Base-by-base conservation (phyloP, 2,797 vertebrate genomes). In the Loris lydekkerianus region DNA sequence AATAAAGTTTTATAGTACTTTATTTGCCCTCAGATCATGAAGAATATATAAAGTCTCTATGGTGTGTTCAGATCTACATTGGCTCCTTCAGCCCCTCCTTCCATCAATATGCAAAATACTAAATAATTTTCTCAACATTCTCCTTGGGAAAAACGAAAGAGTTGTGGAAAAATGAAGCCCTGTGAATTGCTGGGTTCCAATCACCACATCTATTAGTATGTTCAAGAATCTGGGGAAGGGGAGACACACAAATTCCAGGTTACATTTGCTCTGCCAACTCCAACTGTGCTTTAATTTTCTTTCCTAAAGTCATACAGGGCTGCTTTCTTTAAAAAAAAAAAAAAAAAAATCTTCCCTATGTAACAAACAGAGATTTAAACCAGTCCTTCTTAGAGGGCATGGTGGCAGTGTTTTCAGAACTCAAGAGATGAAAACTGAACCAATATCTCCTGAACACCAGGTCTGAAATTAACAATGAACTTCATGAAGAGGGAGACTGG, bases 221-320 rank as follows among this genome's bases (percentile, higher is more conserved):
- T 76, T 92, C 61, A 89, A 80, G 85, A 92, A 49, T 67, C 37
- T 81, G 65, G n/a, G 40, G 56, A 53, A 72, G 61, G 81, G 63
- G 60, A 53, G 56, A 34, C 60, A 85, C 76, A 75, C 61, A 89
- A 56, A 93, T 70, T 88, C 76, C 83, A 60, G 40, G 43, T 40
- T 91, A 88, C 76, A 93, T 86, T 76, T 81, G 34, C 27, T 60
- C 67, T 77, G n/a, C n/a, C 56, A 87, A 49, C 82, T 93, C 75
- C 87, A 96, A 70, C 53, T 92, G 37, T 56, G 31, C 72, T 95
- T 73, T 82, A 46, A 89, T 96, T 83, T 89, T 94, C 63, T 91
- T 91, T 93, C 60, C 69, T 82, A 91, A 83, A 40, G 84, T 89
- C 75, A 82, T 13, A 69, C 21, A 78, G 53, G 29, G 86, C 92